phyloP scores from a whole-genome alignment of 2,888 invertebrate genomes.

The Ditylenchus weischeri region DNA sequence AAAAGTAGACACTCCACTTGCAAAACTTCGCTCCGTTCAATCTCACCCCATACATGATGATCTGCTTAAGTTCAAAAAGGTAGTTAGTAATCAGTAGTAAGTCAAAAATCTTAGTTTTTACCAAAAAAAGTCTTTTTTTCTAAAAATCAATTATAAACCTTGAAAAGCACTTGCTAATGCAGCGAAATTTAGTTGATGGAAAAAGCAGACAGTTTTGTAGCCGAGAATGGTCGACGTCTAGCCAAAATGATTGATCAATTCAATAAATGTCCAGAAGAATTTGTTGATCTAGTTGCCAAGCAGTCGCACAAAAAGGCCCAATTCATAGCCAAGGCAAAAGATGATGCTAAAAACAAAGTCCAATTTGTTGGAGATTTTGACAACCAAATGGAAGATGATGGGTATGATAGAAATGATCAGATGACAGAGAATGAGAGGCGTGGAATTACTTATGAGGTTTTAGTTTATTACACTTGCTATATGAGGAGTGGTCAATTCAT shows the following conservation, averaged over 20 bases:
- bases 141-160: no score
- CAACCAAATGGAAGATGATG: constrained; percentile 1
- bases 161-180: no score
- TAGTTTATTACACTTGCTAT: background rate
- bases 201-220: constrained; percentile 27
- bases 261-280: background rate
- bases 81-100: constrained; percentile 34
- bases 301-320: background rate
- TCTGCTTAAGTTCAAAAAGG: constrained; percentile 71
- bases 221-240: constrained; percentile 15
- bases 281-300: background rate
- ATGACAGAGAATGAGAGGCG: constrained; percentile 18
- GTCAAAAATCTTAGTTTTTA: no score
- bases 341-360: background rate
- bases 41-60: constrained; percentile 84
- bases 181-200: constrained; percentile 15
- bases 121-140: no score
- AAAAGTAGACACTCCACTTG: constrained; percentile 8
- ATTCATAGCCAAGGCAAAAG: background rate
- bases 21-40: constrained; percentile 14
- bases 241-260: constrained; percentile 11
- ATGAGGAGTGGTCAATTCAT: no score
- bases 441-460: constrained; percentile 33
- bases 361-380: background rate
- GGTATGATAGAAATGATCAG: background rate